A percentile compares a stretch with the other conserved stretches of the same genome.
Conservation (phyloP, 2,888 invertebrate species). For the Aspidapion aeneum region DNA sequence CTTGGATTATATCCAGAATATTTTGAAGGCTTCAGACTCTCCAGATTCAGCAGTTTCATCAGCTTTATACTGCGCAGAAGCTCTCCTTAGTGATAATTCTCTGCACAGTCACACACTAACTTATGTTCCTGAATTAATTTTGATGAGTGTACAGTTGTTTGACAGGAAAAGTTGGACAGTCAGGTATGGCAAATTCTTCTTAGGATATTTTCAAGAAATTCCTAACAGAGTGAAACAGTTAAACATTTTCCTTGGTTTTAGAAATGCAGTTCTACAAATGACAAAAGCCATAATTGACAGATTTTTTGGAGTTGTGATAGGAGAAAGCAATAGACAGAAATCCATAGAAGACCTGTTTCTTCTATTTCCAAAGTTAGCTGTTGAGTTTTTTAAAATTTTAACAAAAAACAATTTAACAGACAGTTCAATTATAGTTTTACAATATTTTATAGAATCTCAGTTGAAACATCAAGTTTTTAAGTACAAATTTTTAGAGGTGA, state of each 20-base stretch:
- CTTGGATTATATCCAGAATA: conserved; percentile 25
- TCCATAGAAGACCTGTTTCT: conserved; percentile 31
- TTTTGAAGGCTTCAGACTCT: conserved; percentile 24
- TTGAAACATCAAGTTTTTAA: conserved; percentile 23
- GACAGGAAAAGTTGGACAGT: conserved; percentile 30
- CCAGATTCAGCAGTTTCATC: conserved; percentile 28
- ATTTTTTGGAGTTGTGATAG: conserved; percentile 32
- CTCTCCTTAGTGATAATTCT: conserved; percentile 32
- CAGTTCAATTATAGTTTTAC: conserved; percentile 31
- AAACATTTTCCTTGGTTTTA: conserved; percentile 23
- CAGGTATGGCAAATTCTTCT: too few relatives aligned
- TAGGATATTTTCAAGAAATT: too few relatives aligned
- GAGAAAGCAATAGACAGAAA: conserved; percentile 29
- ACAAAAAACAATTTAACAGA: conserved; percentile 25
- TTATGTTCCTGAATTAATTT: conserved; percentile 28
- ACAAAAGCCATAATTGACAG: conserved; percentile 34
- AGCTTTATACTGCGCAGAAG: conserved; percentile 33
- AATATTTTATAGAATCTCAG: conserved; percentile 35
- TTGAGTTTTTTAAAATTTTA: conserved; percentile 28
- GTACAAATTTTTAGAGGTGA: conserved; percentile 12
- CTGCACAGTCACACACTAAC: conserved; percentile 30
- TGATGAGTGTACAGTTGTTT: conserved; percentile 30
- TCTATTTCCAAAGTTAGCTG: conserved; percentile 29
- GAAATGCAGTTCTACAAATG: conserved; percentile 35
- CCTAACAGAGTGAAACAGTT: not conserved